Evolutionary conservation across 2,113 vertebrate genomes (phyloP).

Genomic region (Illadopsis cleaveri): DNA sequence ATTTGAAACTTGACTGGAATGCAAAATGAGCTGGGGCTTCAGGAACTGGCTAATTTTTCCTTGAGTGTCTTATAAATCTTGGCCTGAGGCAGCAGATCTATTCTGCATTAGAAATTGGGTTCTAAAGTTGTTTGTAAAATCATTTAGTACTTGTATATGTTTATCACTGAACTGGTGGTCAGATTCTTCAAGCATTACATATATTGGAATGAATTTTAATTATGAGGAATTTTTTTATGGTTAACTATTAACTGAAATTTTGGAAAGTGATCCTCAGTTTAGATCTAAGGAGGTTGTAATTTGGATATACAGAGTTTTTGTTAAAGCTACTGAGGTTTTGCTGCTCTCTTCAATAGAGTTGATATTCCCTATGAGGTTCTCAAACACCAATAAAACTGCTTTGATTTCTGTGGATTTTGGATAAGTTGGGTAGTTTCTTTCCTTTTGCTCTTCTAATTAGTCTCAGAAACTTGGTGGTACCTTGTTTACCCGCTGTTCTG

Average conservation of each 20-base stretch:
- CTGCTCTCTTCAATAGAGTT: neutral
- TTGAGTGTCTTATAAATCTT: neutral
- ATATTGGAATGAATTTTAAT: neutral
- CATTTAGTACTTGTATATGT: neutral
- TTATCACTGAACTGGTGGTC: neutral
- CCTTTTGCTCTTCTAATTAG: neutral
- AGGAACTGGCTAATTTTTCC: neutral
- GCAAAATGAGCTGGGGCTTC: slow-evolving; percentile 17
- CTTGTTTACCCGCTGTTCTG: neutral
- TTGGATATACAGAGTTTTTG: neutral
- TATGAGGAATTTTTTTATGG: neutral
- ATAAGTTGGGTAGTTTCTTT: neutral
- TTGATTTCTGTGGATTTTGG: neutral
- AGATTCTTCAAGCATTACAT: neutral
- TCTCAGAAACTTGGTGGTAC: neutral
- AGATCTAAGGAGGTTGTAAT: neutral
- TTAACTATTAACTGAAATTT: neutral
- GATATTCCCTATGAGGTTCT: neutral
- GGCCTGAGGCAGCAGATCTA: neutral
- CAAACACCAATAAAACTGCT: neutral
- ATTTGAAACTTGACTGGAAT: slow-evolving; percentile 24
- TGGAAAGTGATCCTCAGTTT: neutral
- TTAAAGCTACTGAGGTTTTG: neutral
- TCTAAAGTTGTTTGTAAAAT: slow-evolving; percentile 8
- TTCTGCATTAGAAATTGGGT: neutral